These are phyloP conservation scores for Holcopasites calliopsidis DNA, from an alignment of 1,140 invertebrate species.

Conservation along the genomic window DNA sequence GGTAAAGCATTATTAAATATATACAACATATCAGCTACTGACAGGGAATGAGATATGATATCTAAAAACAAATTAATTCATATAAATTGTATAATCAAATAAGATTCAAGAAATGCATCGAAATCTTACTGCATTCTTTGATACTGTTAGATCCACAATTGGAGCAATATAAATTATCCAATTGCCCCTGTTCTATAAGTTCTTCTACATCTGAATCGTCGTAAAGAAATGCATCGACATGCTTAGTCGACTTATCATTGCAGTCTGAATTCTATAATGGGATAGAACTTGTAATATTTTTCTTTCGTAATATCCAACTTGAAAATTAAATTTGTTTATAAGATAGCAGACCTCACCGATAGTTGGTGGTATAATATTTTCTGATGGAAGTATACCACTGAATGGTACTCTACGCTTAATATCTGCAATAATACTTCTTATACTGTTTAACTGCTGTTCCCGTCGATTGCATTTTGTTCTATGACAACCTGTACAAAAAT, in stretches of 20 bases:
- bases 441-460: constrained; percentile 63
- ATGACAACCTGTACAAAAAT: constrained; percentile 2
- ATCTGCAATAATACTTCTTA: constrained; percentile 80
- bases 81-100: background rate
- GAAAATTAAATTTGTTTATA: background rate
- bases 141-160: constrained; percentile 84
- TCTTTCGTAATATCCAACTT: background rate
- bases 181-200: constrained; percentile 81
- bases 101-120: background rate
- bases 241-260: constrained; percentile 80
- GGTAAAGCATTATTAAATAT: constrained; percentile 84
- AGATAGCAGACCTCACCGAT: constrained; percentile 75
- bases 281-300: constrained; percentile 19
- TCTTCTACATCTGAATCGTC: constrained; percentile 83
- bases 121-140: constrained; percentile 74
- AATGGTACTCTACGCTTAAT: constrained; percentile 81
- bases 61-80: constrained; percentile 76
- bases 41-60: constrained; percentile 85
- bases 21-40: constrained; percentile 81
- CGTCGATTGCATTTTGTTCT: constrained; percentile 24
- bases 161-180: constrained; percentile 83
- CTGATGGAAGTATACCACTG: constrained; percentile 81
- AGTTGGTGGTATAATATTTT: constrained; percentile 80
- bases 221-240: constrained; percentile 87
- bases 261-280: constrained; percentile 82